Evolutionary conservation across 92 coral and sea anemone species (phyloP).

Genomic region (Nematostella vectensis): DNA sequence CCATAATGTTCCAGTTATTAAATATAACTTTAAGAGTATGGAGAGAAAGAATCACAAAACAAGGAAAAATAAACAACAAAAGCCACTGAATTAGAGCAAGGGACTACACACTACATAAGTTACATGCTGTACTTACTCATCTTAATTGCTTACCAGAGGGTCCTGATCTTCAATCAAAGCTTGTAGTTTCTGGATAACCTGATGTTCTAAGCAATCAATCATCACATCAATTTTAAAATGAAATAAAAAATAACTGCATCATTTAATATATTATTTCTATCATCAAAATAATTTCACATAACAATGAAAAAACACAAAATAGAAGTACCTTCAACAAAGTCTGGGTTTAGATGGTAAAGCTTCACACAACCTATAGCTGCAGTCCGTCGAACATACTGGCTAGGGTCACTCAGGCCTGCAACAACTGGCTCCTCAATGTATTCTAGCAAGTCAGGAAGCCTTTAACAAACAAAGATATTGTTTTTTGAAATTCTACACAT

Average conservation of each 20-base stretch:
- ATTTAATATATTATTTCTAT: no score
- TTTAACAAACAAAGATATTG: no score
- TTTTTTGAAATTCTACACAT: no score
- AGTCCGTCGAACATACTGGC: conserved; percentile 81
- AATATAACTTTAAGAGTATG: no score
- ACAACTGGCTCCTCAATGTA: conserved; percentile 81
- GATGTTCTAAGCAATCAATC: conserved; percentile 42
- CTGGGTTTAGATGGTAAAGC: conserved; percentile 76
- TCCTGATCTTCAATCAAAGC: conserved; percentile 46
- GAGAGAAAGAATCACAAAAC: neutral
- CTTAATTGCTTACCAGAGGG: conserved; percentile 40
- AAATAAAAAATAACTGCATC: no score
- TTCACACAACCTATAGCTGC: conserved; percentile 95
- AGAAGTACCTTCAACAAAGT: conserved; percentile 68
- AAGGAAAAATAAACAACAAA: neutral
- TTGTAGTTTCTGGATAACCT: conserved; percentile 42
- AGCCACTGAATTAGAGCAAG: neutral
- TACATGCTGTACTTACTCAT: neutral
- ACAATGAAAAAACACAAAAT: no score
- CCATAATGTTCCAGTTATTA: no score
- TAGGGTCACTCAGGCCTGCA: conserved; percentile 56
- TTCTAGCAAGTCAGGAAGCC: conserved; percentile 88
- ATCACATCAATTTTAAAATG: no score
- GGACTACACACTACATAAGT: neutral
- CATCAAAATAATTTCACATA: no score